phyloP scores from a whole-genome alignment of 53 echinoderm and acorn worm genomes.

The Echinarachnius parma region DNA sequence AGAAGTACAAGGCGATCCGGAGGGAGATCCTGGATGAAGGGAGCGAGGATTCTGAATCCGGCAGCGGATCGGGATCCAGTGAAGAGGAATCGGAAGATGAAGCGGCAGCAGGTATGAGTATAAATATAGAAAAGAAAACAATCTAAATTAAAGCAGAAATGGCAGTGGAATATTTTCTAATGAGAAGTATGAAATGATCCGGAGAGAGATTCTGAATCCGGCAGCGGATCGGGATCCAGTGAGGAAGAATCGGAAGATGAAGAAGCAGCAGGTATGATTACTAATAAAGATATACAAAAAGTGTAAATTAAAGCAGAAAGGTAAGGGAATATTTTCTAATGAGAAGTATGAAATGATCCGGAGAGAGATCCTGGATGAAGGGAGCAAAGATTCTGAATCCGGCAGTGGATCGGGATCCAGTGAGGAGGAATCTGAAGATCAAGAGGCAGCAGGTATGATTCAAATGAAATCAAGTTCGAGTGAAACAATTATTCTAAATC shows the following conservation, averaged over 20 bases:
- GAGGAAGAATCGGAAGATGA: constrained; percentile 66
- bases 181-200: constrained; percentile 82
- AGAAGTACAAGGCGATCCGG: constrained; percentile 81
- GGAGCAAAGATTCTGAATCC: constrained; percentile 65
- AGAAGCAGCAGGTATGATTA: constrained; percentile 42
- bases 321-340: too few species aligned
- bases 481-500: too few species aligned
- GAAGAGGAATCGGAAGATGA: constrained; percentile 66
- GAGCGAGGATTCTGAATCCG: constrained; percentile 66
- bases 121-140: too few species aligned
- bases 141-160: too few species aligned
- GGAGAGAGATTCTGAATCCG: constrained; percentile 65
- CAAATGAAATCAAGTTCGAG: too few species aligned
- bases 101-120: constrained; percentile 40
- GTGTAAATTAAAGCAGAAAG: too few species aligned
- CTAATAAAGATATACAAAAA: too few species aligned
- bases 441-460: constrained; percentile 40
- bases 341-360: constrained; percentile 84
- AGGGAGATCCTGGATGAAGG: constrained; percentile 84
- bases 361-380: constrained; percentile 83
- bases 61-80: constrained; percentile 42
- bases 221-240: constrained; percentile 42
- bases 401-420: constrained; percentile 46
- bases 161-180: too few species aligned
- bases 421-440: constrained; percentile 61